Percentiles rank a stretch among this genome's conserved stretches.
These are phyloP conservation scores for Dunckerocampus dactyliophorus DNA, from an alignment of 2,113 vertebrate genomes.

Conservation along the genomic window DNA sequence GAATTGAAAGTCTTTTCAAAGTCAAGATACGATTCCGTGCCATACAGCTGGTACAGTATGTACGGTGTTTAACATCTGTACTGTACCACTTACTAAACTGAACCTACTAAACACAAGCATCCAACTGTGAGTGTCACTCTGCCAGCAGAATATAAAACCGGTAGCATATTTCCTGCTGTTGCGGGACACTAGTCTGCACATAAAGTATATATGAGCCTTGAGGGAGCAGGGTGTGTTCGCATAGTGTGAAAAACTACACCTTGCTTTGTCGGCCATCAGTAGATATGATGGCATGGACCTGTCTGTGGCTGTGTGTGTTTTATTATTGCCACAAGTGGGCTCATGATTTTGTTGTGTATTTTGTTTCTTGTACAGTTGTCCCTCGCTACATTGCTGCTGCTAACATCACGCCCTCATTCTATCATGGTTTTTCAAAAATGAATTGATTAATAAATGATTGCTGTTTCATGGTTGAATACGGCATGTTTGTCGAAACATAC, in stretches of 20 bases:
- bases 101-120: too few species aligned
- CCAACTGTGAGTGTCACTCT: neutral
- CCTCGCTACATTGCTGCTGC: too few species aligned
- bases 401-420: too few species aligned
- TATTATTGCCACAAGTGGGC: neutral
- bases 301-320: neutral
- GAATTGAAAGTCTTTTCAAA: too few species aligned
- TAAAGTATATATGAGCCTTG: neutral
- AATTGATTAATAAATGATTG: too few species aligned
- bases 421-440: too few species aligned
- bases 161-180: neutral
- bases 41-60: neutral
- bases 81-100: too few species aligned
- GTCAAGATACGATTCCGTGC: neutral
- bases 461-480: too few species aligned
- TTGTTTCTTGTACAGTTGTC: too few species aligned
- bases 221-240: neutral
- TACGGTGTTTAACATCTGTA: too few species aligned
- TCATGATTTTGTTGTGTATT: too few species aligned
- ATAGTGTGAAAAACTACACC: neutral
- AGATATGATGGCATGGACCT: neutral
- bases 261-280: neutral
- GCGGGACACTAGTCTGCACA: neutral
- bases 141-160: neutral
- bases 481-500: too few species aligned